Conservation (phyloP, 2,888 invertebrate species). For the Pristionchus arcanus region DNA sequence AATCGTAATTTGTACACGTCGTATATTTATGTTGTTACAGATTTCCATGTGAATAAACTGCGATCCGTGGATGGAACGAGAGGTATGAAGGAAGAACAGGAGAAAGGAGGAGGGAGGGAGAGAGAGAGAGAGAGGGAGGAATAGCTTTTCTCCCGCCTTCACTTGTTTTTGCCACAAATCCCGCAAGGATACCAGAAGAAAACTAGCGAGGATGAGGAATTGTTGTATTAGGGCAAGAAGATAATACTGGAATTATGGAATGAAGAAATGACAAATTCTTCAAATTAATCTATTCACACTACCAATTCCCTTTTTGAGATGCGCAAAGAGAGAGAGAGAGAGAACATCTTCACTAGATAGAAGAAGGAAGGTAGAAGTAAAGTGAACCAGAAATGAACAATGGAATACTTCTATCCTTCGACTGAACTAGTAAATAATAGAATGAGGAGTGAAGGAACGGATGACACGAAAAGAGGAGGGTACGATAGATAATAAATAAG, state of each 20-base stretch:
- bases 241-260: neutral
- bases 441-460: no score
- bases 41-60: neutral
- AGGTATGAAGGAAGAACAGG: neutral
- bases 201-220: neutral
- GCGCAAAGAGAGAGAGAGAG: slow-evolving; percentile 7
- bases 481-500: no score
- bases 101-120: neutral
- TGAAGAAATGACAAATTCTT: no score
- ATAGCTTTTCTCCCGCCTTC: slow-evolving; percentile 9
- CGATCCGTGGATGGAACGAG: slow-evolving; percentile 19
- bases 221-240: neutral
- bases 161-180: slow-evolving; percentile 44
- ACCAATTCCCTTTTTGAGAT: neutral
- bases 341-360: neutral
- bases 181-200: neutral
- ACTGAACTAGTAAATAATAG: no score
- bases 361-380: no score
- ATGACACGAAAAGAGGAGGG: no score
- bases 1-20: neutral
- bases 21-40: neutral
- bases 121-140: neutral
- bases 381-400: no score
- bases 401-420: no score
- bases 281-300: neutral